These are phyloP conservation scores for Actias luna DNA, from an alignment of 2,888 invertebrate genomes.

Conservation along the genomic window DNA sequence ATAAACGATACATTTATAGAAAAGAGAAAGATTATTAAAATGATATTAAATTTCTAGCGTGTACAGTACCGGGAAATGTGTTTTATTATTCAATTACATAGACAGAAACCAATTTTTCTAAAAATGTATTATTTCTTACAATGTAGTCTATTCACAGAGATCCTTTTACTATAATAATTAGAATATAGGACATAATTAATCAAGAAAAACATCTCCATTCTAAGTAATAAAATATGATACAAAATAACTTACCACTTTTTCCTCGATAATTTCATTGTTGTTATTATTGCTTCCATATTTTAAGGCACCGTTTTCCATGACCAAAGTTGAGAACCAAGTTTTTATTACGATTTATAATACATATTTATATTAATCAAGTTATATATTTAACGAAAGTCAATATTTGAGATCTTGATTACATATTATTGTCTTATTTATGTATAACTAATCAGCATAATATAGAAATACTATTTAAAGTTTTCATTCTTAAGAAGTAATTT, in stretches of 20 bases:
- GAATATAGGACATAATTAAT: background rate
- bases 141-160: background rate
- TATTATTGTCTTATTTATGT: background rate
- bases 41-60: too few species aligned
- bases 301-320: conserved; percentile 83
- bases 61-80: too few species aligned
- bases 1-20: too few species aligned
- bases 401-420: background rate
- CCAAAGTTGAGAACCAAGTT: conserved; percentile 72
- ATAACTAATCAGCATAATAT: background rate
- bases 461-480: background rate
- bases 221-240: background rate
- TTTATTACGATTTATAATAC: conserved; percentile 36
- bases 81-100: too few species aligned
- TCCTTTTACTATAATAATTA: background rate
- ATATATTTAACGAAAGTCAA: background rate
- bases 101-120: background rate
- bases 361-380: conserved; percentile 8
- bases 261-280: conserved; percentile 76
- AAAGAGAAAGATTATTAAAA: too few species aligned
- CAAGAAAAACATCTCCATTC: background rate
- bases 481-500: background rate
- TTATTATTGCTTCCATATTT: conserved; percentile 82
- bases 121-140: background rate
- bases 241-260: conserved; percentile 71